Evolutionary conservation across 2,113 vertebrate genomes (phyloP), one percentile per base, ranked within the genome.

Genomic region (Stercorarius parasiticus): DNA sequence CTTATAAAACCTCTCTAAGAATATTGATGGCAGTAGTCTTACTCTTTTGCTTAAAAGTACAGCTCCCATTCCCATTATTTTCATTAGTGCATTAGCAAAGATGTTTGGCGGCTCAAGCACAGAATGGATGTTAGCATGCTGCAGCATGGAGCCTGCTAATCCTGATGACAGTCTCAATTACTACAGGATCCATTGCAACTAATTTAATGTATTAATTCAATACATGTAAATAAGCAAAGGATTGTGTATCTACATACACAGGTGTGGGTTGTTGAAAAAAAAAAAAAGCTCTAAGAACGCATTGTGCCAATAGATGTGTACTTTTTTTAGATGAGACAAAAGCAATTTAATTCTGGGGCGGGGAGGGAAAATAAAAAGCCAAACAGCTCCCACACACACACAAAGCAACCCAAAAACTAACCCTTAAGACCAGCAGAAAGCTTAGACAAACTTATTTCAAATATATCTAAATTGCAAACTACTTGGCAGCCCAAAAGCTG

Each of bases 281-380:
- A 11, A 38, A 38, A 65, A 42, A n/a, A 62, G 3, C 11, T 49
- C 58, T 62, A 15, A 69, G 15, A 78, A 21, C 0, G 0, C 4
- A 6, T 76, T 50, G 9, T 59, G 11, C 18, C 15, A 64, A 36
- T 76, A 90, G 20, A 36, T 50, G 8, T 53, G 20, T 42, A 13
- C 13, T 38, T n/a, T 38, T 67, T 81, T 89, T 38, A 38, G 32
- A 55, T 80, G 34, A 71, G 29, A 53, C 10, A 67, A 29, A 72
- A 34, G 43, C 23, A 62, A 53, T 29, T n/a, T 66, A 56, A 74
- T 86, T 18, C 72, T 53, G 23, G 21, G 10, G 5, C 0, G 0
- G 17, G 20, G 10, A 50, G 11, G 5, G 50, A 84, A 65, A 56
- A 36, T 13, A 76, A 55, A 76, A 85, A 49, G 29, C 5, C 16